Conservation (phyloP, 2,888 invertebrate genomes). For the Micoletzkya japonica region DNA sequence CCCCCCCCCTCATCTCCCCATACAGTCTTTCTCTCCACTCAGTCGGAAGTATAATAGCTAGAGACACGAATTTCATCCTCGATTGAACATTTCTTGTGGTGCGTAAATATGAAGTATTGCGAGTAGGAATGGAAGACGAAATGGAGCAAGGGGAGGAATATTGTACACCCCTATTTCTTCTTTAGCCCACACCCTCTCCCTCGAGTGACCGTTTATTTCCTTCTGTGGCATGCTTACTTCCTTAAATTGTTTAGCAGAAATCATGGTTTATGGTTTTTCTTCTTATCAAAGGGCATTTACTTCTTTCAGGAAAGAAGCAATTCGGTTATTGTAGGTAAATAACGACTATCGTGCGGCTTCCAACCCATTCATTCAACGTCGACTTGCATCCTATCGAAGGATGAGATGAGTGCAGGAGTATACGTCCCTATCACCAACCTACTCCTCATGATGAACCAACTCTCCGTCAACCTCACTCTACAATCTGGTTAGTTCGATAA, state of each 20-base stretch:
- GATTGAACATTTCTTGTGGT: background rate
- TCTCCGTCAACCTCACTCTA: slow-evolving; percentile 52
- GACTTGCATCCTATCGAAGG: background rate
- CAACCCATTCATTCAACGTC: background rate
- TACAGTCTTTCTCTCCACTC: slow-evolving; percentile 14
- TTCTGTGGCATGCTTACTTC: no score
- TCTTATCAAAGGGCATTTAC: no score
- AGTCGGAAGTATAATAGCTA: slow-evolving; percentile 4
- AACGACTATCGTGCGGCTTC: no score
- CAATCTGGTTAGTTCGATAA: background rate
- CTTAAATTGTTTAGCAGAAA: no score
- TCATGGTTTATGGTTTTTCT: no score
- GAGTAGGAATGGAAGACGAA: background rate
- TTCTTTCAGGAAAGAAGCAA: no score
- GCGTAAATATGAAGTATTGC: slow-evolving; percentile 3
- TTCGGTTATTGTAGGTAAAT: no score
- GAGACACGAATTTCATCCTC: slow-evolving; percentile 7
- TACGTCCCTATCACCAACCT: slow-evolving; percentile 52
- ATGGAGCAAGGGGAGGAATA: no score
- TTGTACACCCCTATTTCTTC: no score
- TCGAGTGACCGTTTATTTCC: no score
- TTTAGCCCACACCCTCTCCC: no score
- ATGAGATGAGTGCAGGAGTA: slow-evolving; percentile 34
- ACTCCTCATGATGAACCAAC: slow-evolving; percentile 51
- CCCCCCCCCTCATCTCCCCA: background rate